A percentile compares a stretch with the other conserved stretches of the same genome.
These are phyloP conservation scores for Harpagoxenus sublaevis DNA, from an alignment of 2,888 invertebrate species.

Conservation along the genomic window DNA sequence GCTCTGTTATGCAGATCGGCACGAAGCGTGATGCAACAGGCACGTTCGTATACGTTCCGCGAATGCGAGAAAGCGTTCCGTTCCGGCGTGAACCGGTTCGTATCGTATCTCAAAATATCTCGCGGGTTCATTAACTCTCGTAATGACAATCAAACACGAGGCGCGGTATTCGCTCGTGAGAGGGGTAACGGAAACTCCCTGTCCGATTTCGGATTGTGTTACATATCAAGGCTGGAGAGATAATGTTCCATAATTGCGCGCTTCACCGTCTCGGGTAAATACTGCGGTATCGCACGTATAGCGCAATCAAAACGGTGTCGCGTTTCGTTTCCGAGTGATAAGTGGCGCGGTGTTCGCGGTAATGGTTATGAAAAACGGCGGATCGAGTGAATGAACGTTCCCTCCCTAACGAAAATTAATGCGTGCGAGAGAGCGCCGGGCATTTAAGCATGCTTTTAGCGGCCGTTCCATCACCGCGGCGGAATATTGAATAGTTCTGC, in stretches of 20 bases:
- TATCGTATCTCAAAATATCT: not conserved
- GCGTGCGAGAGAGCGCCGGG: not conserved
- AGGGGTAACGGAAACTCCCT: not conserved
- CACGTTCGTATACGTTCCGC: not conserved
- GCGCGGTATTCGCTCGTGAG: no score
- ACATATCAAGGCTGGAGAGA: not conserved
- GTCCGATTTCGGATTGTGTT: slow-evolving; percentile 5
- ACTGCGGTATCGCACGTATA: not conserved
- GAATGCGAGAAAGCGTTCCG: not conserved
- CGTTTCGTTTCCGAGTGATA: not conserved
- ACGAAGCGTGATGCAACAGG: slow-evolving; percentile 14
- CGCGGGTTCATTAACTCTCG: not conserved
- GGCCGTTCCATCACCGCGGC: slow-evolving; percentile 6
- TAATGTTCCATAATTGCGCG: slow-evolving; percentile 20
- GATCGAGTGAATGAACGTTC: not conserved
- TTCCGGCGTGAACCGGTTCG: not conserved
- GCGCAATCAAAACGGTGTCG: slow-evolving; percentile 15
- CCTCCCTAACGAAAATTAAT: slow-evolving; percentile 15
- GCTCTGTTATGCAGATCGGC: slow-evolving; percentile 15
- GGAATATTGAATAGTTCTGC: not conserved
- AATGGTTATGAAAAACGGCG: not conserved
- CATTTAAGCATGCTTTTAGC: not conserved
- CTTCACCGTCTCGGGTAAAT: not conserved
- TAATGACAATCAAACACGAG: not conserved
- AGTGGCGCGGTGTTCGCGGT: not conserved